phyloP scores from a whole-genome alignment of 2,888 invertebrate genomes.

The Rhingia campestris region DNA sequence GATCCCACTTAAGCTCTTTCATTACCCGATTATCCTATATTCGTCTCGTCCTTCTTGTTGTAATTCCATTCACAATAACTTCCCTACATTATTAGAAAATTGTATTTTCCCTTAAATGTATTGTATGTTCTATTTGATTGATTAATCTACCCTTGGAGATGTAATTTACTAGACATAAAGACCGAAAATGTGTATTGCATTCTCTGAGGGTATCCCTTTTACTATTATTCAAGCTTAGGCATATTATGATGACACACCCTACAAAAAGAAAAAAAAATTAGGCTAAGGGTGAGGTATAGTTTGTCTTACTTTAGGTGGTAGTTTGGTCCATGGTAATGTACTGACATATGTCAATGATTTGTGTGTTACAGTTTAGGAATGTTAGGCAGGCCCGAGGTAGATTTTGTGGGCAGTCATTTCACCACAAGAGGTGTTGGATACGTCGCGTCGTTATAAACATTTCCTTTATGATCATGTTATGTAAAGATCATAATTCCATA shows the following conservation, averaged over 20 bases:
- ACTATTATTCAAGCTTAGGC: neutral
- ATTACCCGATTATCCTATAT: constrained; percentile 37
- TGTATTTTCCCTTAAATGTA: constrained; percentile 31
- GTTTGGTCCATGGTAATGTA: neutral
- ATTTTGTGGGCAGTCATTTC: too few species aligned
- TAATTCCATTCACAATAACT: constrained; percentile 12
- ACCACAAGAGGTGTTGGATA: too few species aligned
- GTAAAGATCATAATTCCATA: too few species aligned
- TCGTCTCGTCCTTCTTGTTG: constrained; percentile 6
- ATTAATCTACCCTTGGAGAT: constrained; percentile 55
- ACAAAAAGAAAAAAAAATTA: neutral
- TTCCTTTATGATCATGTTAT: too few species aligned
- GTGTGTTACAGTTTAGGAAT: too few species aligned
- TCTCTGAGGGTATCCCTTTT: constrained; percentile 1
- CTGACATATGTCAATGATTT: too few species aligned
- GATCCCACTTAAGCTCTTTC: neutral
- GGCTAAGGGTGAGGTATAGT: neutral
- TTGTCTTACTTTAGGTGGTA: neutral
- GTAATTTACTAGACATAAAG: constrained; percentile 32
- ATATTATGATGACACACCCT: neutral
- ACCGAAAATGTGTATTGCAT: neutral
- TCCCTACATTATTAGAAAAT: constrained; percentile 36
- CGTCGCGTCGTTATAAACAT: too few species aligned
- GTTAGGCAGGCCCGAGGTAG: too few species aligned
- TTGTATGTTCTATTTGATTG: constrained; percentile 51